Evolutionary conservation across 2,113 vertebrate genomes (phyloP), one percentile per base, ranked within the genome.

Genomic region (Coptodon bakossiorum): DNA sequence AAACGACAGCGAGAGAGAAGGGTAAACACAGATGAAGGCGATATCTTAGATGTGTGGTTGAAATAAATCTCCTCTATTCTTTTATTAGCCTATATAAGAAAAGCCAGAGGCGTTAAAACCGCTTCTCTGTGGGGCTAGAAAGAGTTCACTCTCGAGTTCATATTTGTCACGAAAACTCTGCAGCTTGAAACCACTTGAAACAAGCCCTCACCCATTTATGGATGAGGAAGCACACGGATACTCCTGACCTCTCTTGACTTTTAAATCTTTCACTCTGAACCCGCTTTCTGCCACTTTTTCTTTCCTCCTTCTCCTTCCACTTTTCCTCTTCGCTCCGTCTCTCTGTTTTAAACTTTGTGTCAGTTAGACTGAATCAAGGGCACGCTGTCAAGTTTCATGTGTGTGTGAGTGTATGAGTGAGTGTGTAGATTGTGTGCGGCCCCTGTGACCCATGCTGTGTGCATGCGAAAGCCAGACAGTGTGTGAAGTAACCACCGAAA

Each of bases 181-280:
- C 90, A 71, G 90, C 87, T 90, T 83, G 83, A 93, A 91, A 83
- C 88, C 93, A 93, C 93, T 94, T 88, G 91, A 95, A 94, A 90
- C 90, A 76, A 87, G 91, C 93, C 90, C 86, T 93, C 76, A 90
- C 87, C 80, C 91, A 94, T 93, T 90, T 84, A 86, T 87, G 88
- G 89, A 89, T 88, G 90, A 92, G 88, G 86, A 86, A 43, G 92
- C 29, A 82, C 91, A 85, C 16, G 82, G 90, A 93, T 88, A 87
- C 92, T 90, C 79, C 91, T 95, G 91, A 95, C 95, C 92, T 93
- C 91, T 93, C 87, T 90, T 93, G 93, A 93, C 92, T 93, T 91
- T 85, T 90, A 93, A 93, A 92, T 92, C 88, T 92, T 91, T 86
- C 88, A 90, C 87, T 92, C 88, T 86, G 79, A 43, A 24, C 86